Conservation (phyloP, 2,888 invertebrate species). For the Eugnorisma glareosa region DNA sequence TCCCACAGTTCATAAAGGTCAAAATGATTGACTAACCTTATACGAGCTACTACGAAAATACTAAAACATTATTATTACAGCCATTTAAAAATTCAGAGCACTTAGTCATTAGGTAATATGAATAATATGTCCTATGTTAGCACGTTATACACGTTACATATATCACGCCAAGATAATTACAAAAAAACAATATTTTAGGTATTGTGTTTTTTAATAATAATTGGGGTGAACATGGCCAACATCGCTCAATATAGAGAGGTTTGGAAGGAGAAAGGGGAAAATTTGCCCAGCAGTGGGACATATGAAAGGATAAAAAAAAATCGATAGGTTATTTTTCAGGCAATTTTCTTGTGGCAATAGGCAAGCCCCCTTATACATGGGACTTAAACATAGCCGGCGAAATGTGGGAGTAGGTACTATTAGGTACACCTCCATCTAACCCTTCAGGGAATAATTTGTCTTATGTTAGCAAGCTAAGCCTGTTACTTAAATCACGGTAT, state of each 20-base stretch:
- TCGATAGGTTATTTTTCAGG: not conserved
- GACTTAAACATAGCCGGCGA: not conserved
- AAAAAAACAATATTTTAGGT: not conserved
- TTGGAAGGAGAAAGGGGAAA: not conserved
- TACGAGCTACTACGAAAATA: slow-evolving; percentile 1
- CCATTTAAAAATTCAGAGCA: slow-evolving; percentile 18
- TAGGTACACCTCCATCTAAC: not conserved
- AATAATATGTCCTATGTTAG: not conserved
- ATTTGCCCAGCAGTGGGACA: not conserved
- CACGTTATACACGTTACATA: not conserved
- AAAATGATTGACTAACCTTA: slow-evolving; percentile 29
- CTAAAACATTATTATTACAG: slow-evolving; percentile 20
- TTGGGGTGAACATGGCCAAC: too few species aligned
- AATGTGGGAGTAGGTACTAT: not conserved
- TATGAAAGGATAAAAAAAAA: not conserved
- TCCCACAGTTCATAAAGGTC: slow-evolving; percentile 56
- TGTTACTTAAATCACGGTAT: not conserved
- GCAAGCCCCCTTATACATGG: not conserved
- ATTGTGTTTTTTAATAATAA: too few species aligned
- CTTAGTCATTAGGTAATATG: not conserved
- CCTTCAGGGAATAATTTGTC: not conserved
- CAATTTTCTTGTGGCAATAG: not conserved
- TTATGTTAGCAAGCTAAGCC: not conserved
- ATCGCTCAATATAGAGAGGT: too few species aligned
- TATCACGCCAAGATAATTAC: slow-evolving; percentile 5